Evolutionary conservation across 2,888 invertebrate genomes (phyloP), one percentile per base, ranked within the genome.

Genomic region (Troglohyphantes excavatus): DNA sequence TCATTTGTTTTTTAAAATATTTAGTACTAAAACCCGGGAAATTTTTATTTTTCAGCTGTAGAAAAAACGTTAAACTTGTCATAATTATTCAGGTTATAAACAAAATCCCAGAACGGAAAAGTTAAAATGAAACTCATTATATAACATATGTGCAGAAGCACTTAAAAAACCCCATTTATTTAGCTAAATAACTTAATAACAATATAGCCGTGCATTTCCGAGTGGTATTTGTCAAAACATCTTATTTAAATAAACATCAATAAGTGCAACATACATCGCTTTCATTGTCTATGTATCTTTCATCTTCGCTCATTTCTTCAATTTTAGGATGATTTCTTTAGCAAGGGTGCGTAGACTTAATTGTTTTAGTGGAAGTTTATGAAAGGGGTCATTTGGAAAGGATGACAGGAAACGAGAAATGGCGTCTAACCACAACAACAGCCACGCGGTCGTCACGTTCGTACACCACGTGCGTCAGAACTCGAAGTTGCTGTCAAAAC

Each of bases 281-380:
- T 95, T 98, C 97, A 93, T 97, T 96, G 94, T 98, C 98, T 94
- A 98, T 97, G 94, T 98, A 98, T 93, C 97, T 95, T 94, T 98
- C 98, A 94, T 98, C 98, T 94, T 98, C 98, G 94, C 98, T 98
- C 97, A 98, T 98, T 43, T 72, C 73, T 83, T 46, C 17, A 9
- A 27, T n/a, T 72, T 59, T 17, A 11, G 46, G 53, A 17, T 53
- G 53, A 53, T 53, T 53, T 26, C n/a, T 43, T 9, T 21, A 39
- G 1, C 2, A 33, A 70, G 19, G n/a, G 5, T n/a, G n/a, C n/a
- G 2, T 13, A 7, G n/a, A 23, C 21, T 29, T 39, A 65, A 65
- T 21, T 33, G 33, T 43, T 43, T 61, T 61, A 33, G n/a, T 29
- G 29, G 29, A 33, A 21, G 0, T 53, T 53, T 53, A 29, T 53